Evolutionary conservation across 2,888 invertebrate species (phyloP), one percentile per base, ranked within the genome.

Genomic region (Argynnis bischoffii): DNA sequence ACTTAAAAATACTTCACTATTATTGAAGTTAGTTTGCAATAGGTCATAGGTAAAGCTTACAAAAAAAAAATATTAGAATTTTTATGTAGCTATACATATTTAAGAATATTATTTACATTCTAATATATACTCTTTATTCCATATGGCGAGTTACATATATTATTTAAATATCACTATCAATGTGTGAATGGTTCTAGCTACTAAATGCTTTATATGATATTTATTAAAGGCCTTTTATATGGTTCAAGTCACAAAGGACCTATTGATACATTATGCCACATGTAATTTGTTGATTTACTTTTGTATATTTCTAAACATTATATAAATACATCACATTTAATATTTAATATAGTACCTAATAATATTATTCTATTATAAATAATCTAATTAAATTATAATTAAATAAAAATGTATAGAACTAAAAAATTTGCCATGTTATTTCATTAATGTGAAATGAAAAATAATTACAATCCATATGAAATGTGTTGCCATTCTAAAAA

Each of bases 131-230:
- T 21, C 31, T 31, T 31, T 31, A 48, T 26, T 31, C 21, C 11
- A 50, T 35, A 14, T 15, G 48, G 26, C 61, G 35, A 35, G 31
- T 61, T 61, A 48, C 14, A 46, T 14, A 26, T 26, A n/a, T 53
- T 35, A 35, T 21, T 2, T 0, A 51, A 31, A 16, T 51, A 35
- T 53, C 16, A 16, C 4, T 53, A 51, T 46, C 15, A 35, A 16
- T 51, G 15, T 53, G 31, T 53, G 21, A 55, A 61, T 60, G 66
- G 60, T 41, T 50, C 66, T 66, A 66, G 66, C 66, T 66, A 60
- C 66, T 66, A 66, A 35, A 60, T 66, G 55, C 59, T 66, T 57
- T 53, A 50, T 64, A 53, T 46, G 59, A 54, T 31, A 14, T 48
- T 47, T n/a, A 47, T 15, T 59, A 3, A 15, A n/a, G 15, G 47